These are phyloP conservation scores for Danaus chrysippus DNA, from an alignment of 2,888 invertebrate species.

Conservation along the genomic window DNA sequence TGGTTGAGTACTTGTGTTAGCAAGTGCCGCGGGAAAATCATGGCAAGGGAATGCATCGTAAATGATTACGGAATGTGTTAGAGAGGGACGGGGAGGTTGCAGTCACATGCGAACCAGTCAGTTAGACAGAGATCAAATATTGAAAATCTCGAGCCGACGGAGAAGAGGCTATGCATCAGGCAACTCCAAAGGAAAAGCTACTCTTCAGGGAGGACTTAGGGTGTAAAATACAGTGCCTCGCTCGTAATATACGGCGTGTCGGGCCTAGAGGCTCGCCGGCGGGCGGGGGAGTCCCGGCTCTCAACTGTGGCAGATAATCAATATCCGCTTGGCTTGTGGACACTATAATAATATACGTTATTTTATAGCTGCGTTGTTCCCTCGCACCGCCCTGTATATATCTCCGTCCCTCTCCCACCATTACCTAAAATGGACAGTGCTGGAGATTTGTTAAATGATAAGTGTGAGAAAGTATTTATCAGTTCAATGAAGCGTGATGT, in stretches of 20 bases:
- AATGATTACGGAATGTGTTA: conserved; percentile 75
- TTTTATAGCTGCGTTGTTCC: conserved; percentile 63
- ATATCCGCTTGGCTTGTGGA: conserved; percentile 81
- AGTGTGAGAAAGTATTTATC: conserved; percentile 80
- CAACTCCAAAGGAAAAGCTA: conserved; percentile 45
- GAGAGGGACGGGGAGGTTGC: conserved; percentile 70
- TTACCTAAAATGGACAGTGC: conserved; percentile 79
- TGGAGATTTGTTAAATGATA: conserved; percentile 80
- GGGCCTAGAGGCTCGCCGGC: conserved; percentile 38
- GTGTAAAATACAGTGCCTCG: conserved; percentile 46
- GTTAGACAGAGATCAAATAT: conserved; percentile 80
- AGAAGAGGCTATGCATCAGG: conserved; percentile 52
- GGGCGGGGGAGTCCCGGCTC: conserved; percentile 70
- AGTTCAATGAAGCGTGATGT: conserved; percentile 77
- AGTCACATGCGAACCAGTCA: conserved; percentile 67
- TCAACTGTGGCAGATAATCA: conserved; percentile 81
- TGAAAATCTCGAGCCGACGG: conserved; percentile 57
- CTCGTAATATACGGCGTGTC: conserved; percentile 50
- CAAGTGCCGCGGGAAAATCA: conserved; percentile 73
- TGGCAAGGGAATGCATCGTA: conserved; percentile 76
- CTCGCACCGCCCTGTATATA: conserved; percentile 37
- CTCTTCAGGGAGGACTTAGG: conserved; percentile 46
- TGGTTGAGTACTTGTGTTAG: conserved; percentile 51
- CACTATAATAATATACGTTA: conserved; percentile 79
- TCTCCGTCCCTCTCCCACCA: conserved; percentile 61